Conservation (phyloP, 2,797 vertebrate genomes). For the Catharus ustulatus region DNA sequence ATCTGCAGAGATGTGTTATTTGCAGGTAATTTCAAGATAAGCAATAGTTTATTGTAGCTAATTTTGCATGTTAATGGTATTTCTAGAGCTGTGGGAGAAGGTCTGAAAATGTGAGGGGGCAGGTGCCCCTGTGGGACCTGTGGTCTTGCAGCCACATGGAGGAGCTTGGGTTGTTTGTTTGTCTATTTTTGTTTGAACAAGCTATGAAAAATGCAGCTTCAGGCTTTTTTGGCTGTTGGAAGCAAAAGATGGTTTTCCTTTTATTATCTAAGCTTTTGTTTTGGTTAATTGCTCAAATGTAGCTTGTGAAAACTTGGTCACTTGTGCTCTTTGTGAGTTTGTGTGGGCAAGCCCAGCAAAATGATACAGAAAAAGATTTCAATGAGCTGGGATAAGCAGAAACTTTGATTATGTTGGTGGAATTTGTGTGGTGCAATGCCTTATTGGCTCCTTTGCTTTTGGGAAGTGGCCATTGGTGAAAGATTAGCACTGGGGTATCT, state of each 20-base stretch:
- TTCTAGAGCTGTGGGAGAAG: neutral
- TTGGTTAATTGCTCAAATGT: neutral
- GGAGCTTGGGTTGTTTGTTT: neutral
- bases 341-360: neutral
- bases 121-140: rapidly evolving
- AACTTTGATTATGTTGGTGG: neutral
- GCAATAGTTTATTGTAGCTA: rapidly evolving
- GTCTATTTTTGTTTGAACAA: neutral
- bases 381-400: neutral
- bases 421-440: neutral
- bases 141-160: neutral
- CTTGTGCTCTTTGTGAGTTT: neutral
- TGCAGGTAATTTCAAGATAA: rapidly evolving
- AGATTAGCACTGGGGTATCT: neutral
- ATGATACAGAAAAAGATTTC: neutral
- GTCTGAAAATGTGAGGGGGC: neutral
- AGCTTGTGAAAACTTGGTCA: neutral
- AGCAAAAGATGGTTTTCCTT: rapidly evolving
- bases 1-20: rapidly evolving
- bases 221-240: neutral
- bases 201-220: rapidly evolving
- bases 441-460: neutral
- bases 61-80: rapidly evolving
- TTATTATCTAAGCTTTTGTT: rapidly evolving
- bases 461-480: neutral